Evolutionary conservation across 2,113 vertebrate species (phyloP).

Genomic region (Prolemur simus): DNA sequence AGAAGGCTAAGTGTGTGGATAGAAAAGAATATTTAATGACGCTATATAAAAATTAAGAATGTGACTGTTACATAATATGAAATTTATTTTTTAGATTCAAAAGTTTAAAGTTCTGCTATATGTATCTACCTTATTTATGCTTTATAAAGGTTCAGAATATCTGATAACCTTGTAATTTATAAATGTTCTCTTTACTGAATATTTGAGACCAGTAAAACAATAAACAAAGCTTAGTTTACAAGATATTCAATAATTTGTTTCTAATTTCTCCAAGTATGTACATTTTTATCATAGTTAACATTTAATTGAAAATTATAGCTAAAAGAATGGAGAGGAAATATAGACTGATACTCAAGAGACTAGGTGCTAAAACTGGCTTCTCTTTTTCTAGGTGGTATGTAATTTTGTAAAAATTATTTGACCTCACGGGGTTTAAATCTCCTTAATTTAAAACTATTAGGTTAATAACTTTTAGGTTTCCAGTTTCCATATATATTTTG

Average conservation of each 20-base stretch:
- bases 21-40: slow-evolving; percentile 5
- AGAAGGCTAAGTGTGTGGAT: background rate
- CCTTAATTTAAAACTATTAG: background rate
- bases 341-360: background rate
- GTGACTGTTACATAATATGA: background rate
- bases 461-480: background rate
- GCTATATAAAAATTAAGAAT: background rate
- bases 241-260: background rate
- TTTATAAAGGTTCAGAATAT: background rate
- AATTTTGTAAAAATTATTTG: background rate
- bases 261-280: background rate
- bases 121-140: background rate
- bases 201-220: background rate
- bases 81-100: background rate
- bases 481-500: background rate
- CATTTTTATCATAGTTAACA: background rate
- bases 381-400: background rate
- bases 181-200: background rate
- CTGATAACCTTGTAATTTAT: background rate
- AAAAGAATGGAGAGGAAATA: background rate
- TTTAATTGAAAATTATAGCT: background rate
- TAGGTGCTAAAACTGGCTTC: background rate
- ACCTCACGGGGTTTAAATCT: background rate
- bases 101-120: background rate
- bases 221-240: background rate